Conservation (phyloP, 2,113 vertebrate species). For the Periophthalmus modestus region DNA sequence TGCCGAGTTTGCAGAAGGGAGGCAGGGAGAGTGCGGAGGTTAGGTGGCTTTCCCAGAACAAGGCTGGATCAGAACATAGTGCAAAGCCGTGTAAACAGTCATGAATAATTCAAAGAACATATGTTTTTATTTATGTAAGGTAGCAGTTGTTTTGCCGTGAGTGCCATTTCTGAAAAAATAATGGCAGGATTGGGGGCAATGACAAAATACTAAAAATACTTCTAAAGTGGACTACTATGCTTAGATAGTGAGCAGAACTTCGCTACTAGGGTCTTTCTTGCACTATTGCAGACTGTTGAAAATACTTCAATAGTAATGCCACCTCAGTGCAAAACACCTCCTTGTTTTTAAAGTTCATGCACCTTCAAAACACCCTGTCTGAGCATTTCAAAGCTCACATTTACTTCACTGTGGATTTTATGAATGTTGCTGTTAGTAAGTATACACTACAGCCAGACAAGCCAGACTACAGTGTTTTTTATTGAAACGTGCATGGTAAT, state of each 20-base stretch:
- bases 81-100: background rate
- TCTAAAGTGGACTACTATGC: background rate
- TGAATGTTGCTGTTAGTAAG: background rate
- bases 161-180: background rate
- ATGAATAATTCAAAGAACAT: slow-evolving; percentile 2
- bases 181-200: background rate
- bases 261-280: background rate
- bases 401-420: too few relatives aligned
- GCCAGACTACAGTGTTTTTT: background rate
- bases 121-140: background rate
- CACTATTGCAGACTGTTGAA: background rate
- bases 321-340: too few relatives aligned
- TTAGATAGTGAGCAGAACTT: background rate
- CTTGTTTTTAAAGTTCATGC: too few relatives aligned
- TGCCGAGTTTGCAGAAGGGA: slow-evolving; percentile 33
- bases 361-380: too few relatives aligned
- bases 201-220: slow-evolving; percentile 4
- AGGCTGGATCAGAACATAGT: background rate
- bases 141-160: background rate
- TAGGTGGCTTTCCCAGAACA: slow-evolving; percentile 13
- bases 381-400: too few relatives aligned
- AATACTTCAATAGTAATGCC: background rate
- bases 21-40: slow-evolving; percentile 30
- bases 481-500: background rate
- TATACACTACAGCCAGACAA: too few relatives aligned